Percentiles rank a stretch among this genome's conserved stretches.
phyloP scores from a whole-genome alignment of 1,140 invertebrate species.

The Lordiphosa mommai region DNA sequence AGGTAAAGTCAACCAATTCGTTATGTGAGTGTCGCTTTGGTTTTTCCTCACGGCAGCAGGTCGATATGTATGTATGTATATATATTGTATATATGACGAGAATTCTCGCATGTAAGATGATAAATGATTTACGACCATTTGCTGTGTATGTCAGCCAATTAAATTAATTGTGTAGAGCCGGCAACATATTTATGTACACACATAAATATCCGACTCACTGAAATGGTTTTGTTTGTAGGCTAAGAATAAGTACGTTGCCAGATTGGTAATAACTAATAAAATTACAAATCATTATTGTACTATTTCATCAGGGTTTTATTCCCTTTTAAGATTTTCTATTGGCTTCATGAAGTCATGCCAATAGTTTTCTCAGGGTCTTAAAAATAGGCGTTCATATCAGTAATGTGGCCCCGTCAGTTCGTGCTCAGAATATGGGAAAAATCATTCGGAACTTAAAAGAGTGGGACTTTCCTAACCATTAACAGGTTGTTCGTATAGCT shows the following conservation, averaged over 20 bases:
- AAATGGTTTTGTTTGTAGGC: neutral
- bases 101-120: conserved; percentile 1
- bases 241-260: too few species aligned
- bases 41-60: conserved; percentile 6
- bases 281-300: neutral
- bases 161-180: conserved; percentile 30
- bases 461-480: too few species aligned
- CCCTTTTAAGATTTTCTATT: too few species aligned
- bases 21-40: conserved; percentile 13
- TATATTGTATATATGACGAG: neutral
- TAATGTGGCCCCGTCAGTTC: too few species aligned
- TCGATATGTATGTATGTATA: conserved; percentile 29
- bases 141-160: conserved; percentile 27
- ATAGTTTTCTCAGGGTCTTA: too few species aligned
- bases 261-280: neutral
- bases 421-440: too few species aligned
- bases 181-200: neutral
- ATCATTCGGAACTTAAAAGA: too few species aligned
- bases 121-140: conserved; percentile 53
- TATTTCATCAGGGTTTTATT: neutral
- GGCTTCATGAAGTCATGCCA: too few species aligned
- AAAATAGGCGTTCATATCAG: too few species aligned
- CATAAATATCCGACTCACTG: neutral
- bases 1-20: conserved; percentile 10
- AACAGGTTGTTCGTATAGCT: too few species aligned